Conservation (phyloP, 2,888 invertebrate genomes). For the Leptopilina syphax region DNA sequence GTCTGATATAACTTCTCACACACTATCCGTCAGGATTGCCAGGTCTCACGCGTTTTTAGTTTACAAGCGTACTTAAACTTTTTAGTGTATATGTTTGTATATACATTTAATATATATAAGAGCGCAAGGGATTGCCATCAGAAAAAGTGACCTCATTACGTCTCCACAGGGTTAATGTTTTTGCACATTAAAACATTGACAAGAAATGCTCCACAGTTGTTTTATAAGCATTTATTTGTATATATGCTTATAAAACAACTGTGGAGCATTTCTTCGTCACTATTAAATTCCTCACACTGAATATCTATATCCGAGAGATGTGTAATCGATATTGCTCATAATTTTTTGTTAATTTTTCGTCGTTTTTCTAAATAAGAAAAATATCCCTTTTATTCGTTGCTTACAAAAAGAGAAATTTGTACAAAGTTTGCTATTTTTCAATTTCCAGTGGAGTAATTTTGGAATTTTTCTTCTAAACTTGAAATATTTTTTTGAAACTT, state of each 20-base stretch:
- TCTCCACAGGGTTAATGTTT: constrained; percentile 27
- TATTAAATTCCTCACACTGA: no score
- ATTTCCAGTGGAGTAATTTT: no score
- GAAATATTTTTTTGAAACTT: no score
- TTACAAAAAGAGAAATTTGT: no score
- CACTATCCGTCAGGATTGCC: constrained; percentile 19
- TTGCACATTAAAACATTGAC: constrained; percentile 12
- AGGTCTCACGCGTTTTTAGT: constrained; percentile 22
- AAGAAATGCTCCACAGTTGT: constrained; percentile 12
- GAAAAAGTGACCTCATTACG: constrained; percentile 37
- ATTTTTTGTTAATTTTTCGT: no score
- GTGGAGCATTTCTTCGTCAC: neutral
- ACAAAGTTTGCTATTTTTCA: no score
- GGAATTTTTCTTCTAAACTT: no score
- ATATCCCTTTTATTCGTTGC: no score
- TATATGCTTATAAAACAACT: neutral
- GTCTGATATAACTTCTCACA: constrained; percentile 27
- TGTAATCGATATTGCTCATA: neutral
- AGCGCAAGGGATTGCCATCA: constrained; percentile 9
- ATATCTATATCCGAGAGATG: no score
- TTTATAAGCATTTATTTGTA: neutral
- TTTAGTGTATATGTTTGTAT: no score
- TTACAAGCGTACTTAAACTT: neutral
- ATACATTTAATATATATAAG: neutral
- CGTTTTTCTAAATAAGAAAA: no score